Evolutionary conservation across 1,140 invertebrate genomes (phyloP), one percentile per base, ranked within the genome.

Genomic region (Ooceraea biroi): DNA sequence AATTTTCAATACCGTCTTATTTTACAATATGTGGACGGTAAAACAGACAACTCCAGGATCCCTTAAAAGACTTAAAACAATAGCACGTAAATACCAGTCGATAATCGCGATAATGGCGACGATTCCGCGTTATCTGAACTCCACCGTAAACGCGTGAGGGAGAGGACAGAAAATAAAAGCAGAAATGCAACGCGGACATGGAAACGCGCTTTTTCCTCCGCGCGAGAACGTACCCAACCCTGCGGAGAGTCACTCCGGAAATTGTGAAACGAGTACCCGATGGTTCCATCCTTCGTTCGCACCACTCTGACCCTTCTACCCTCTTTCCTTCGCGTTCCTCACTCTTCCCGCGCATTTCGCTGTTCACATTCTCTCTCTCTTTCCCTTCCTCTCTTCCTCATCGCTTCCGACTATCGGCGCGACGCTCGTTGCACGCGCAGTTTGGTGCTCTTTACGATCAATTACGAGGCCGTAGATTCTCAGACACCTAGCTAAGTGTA

Each of bases 391-490:
- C 52, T 52, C 50, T 83, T 14, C 22, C 11, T 55, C 46, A 30
- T 63, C 82, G 22, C 66, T 71, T 60, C 78, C 78, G 78, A 60
- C 66, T 63, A 60, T 55, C 72, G 58, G 52, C 30, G 36, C 41
- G 60, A 27, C 60, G 72, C 82, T 76, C 57, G 72, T 83, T 76
- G 82, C 82, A 46, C 48, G 73, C 46, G 58, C 73, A 83, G 82
- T 83, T 83, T 74, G 82, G 46, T 50, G 60, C 82, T 66, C 60
- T 83, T 83, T 83, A 83, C 82, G 82, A 83, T 83, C 82, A 77
- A 83, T 83, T 83, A 78, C 82, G 82, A 83, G 60, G 30, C 72
- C 73, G 73, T 83, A 83, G 82, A 83, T 83, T 65, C 72, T 83
- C 72, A 65, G 72, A 83, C 73, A 83, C 48, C 71, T 77, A 83